These are phyloP conservation scores for Poicephalus meyeri DNA, from an alignment of 2,113 vertebrate species.

Conservation along the genomic window DNA sequence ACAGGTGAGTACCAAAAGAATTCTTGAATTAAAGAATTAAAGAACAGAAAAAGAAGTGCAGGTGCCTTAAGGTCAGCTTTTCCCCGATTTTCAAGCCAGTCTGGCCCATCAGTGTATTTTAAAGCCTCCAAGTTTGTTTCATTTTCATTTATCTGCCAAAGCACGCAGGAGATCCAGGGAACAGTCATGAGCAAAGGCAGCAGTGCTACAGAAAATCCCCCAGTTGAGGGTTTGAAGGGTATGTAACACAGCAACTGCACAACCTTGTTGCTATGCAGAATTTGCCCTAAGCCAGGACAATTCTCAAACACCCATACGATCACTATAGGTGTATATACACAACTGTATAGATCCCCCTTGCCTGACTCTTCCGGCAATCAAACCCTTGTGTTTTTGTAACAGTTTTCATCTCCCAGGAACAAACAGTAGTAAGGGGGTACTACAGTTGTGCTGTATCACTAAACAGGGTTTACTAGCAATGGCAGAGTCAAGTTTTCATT, in stretches of 20 bases:
- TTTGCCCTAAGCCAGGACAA: neutral
- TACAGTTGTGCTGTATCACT: neutral
- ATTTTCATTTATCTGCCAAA: neutral
- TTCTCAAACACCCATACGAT: neutral
- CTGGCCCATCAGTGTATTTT: neutral
- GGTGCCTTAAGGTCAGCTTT: neutral
- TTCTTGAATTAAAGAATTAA: neutral
- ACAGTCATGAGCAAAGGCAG: neutral
- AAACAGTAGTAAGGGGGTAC: neutral
- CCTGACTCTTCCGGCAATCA: neutral
- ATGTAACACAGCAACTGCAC: fast-evolving
- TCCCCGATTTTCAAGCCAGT: neutral
- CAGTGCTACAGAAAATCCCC: neutral
- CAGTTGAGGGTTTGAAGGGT: neutral
- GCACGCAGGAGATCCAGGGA: neutral
- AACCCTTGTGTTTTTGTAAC: neutral
- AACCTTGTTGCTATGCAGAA: neutral
- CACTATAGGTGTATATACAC: fast-evolving
- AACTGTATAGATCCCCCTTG: fast-evolving
- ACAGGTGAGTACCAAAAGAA: conserved; percentile 20
- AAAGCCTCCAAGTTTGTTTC: neutral
- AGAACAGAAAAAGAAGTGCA: neutral
- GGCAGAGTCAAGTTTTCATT: neutral
- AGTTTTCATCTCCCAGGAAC: neutral
- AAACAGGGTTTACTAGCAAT: neutral